phyloP scores from a whole-genome alignment of 2,888 invertebrate species.

The Tetheella fluctuosa region DNA sequence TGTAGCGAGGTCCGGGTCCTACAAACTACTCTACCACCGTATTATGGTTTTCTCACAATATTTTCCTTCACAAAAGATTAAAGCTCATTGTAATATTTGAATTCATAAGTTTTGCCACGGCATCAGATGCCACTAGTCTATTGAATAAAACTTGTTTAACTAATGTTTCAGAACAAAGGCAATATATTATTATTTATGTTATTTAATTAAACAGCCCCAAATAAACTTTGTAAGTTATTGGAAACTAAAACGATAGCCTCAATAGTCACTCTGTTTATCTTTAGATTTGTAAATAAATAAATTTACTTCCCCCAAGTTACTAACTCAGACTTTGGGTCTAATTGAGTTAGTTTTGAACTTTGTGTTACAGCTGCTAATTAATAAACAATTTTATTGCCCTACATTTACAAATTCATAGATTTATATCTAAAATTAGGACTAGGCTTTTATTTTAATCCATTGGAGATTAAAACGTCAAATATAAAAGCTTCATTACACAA shows the following conservation, averaged over 20 bases:
- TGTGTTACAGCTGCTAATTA: not conserved
- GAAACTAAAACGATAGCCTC: not conserved
- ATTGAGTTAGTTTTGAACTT: conserved; percentile 30
- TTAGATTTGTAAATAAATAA: conserved; percentile 36
- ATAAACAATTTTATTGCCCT: conserved; percentile 2
- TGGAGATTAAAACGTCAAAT: not conserved
- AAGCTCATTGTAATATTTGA: too few species aligned
- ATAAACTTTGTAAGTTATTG: not conserved
- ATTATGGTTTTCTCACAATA: too few species aligned
- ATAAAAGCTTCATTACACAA: too few species aligned
- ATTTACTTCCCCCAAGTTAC: conserved; percentile 26
- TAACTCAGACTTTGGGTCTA: conserved; percentile 34
- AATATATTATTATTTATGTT: not conserved
- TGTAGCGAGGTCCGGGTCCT: too few species aligned
- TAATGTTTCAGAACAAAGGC: not conserved
- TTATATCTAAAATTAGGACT: not conserved
- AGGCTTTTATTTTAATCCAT: not conserved
- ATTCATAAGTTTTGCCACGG: too few species aligned
- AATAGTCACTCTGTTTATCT: conserved; percentile 20
- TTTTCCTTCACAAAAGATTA: too few species aligned
- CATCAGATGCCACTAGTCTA: too few species aligned
- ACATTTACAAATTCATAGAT: not conserved
- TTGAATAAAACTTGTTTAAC: not conserved
- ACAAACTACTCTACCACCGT: too few species aligned
- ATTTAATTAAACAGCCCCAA: not conserved